Conservation (phyloP, 2,888 invertebrate species). For the Xanthia icteritia region DNA sequence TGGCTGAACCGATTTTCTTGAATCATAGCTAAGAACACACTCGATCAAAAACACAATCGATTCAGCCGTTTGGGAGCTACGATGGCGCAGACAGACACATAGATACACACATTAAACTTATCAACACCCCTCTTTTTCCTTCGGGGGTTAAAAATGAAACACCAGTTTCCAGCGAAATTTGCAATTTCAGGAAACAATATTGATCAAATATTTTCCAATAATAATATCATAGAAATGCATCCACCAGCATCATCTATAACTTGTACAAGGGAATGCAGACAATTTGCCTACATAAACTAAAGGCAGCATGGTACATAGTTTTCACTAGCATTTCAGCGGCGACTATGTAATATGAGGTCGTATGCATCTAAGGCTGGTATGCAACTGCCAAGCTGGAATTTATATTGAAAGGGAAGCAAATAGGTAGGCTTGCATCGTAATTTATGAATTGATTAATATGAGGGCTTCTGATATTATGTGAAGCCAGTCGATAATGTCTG, state of each 20-base stretch:
- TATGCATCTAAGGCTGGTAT: conserved; percentile 68
- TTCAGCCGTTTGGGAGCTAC: too few species aligned
- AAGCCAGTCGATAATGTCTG: background rate
- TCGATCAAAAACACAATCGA: too few species aligned
- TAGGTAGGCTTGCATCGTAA: conserved; percentile 56
- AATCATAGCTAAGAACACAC: too few species aligned
- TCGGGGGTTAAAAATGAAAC: background rate
- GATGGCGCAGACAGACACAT: too few species aligned
- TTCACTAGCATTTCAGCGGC: conserved; percentile 59
- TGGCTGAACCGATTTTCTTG: too few species aligned
- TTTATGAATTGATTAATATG: conserved; percentile 57
- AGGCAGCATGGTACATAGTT: conserved; percentile 50
- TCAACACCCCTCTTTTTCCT: too few species aligned
- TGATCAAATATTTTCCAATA: background rate
- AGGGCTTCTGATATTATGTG: background rate
- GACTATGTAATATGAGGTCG: conserved; percentile 66
- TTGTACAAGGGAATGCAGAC: conserved; percentile 26
- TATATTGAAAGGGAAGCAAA: conserved; percentile 72
- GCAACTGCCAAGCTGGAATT: conserved; percentile 71
- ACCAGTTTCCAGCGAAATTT: background rate
- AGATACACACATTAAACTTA: too few species aligned
- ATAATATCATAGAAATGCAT: conserved; percentile 13
- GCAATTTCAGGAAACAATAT: background rate
- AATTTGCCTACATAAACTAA: conserved; percentile 52
- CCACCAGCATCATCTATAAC: background rate